These are phyloP conservation scores for Graphium colonna DNA, from an alignment of 2,888 invertebrate genomes.

Conservation along the genomic window DNA sequence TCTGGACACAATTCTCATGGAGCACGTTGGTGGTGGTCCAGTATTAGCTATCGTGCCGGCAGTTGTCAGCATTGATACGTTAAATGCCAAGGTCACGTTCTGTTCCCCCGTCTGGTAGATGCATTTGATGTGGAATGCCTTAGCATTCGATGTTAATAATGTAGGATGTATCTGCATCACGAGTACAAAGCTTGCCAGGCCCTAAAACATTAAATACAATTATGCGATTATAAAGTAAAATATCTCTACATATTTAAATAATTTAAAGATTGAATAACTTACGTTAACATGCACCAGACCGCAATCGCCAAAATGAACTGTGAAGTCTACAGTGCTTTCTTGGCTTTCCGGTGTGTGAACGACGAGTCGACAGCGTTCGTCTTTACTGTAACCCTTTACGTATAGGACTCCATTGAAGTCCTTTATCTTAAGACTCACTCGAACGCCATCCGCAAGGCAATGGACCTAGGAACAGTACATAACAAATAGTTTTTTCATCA, in stretches of 20 bases:
- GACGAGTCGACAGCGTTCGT: constrained; percentile 91
- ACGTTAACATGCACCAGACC: constrained; percentile 94
- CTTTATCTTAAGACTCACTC: constrained; percentile 89
- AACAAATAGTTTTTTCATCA: not conserved
- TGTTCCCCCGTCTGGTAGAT: constrained; percentile 96
- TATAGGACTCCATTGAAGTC: constrained; percentile 95
- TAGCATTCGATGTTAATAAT: constrained; percentile 95
- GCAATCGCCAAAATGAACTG: constrained; percentile 94
- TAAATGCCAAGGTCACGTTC: constrained; percentile 94
- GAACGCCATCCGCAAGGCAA: constrained; percentile 94
- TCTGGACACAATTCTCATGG: constrained; percentile 93
- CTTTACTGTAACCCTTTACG: constrained; percentile 96
- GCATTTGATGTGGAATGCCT: constrained; percentile 97
- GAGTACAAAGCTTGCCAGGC: constrained; percentile 94
- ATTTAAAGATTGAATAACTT: no score
- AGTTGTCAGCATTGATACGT: constrained; percentile 96
- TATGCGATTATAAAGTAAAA: not conserved
- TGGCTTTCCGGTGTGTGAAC: constrained; percentile 87
- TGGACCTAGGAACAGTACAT: constrained; percentile 78
- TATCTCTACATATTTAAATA: no score
- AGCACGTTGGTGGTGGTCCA: constrained; percentile 94
- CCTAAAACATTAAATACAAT: constrained; percentile 68
- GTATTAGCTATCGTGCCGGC: constrained; percentile 97
- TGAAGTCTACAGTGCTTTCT: constrained; percentile 87
- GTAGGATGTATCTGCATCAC: constrained; percentile 98